Conservation (phyloP, 2,888 invertebrate species). For the Tolmerus cingulatus region DNA sequence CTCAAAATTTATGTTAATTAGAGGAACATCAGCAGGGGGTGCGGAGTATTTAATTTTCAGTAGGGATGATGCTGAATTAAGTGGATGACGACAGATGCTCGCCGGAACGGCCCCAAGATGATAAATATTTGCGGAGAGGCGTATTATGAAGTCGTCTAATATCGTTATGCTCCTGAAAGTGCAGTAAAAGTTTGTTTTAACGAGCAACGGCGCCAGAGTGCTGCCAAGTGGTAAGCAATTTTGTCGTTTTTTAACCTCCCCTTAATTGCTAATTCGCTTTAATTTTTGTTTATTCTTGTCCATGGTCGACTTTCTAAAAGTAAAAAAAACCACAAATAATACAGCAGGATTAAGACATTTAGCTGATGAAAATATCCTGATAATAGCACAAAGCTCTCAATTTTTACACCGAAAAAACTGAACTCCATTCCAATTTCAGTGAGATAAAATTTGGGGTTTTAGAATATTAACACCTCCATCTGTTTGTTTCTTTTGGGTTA, state of each 20-base stretch:
- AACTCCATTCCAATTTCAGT: too few species aligned
- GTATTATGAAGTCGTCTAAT: not conserved
- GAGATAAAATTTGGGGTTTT: too few species aligned
- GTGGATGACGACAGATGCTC: not conserved
- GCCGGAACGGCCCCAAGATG: not conserved
- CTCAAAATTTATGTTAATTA: not conserved
- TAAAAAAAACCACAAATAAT: not conserved
- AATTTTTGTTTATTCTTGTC: not conserved
- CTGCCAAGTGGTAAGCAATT: not conserved
- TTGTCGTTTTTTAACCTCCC: not conserved
- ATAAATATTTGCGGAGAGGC: not conserved
- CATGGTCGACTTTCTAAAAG: not conserved
- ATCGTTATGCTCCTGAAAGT: not conserved
- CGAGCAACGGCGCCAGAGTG: not conserved
- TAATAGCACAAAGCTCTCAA: not conserved
- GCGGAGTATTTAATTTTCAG: not conserved
- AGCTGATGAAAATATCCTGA: not conserved
- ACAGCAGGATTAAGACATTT: not conserved
- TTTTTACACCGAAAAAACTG: too few species aligned
- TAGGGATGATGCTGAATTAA: not conserved
- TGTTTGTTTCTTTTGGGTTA: too few species aligned
- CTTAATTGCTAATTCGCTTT: not conserved
- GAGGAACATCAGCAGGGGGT: not conserved
- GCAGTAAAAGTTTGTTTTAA: not conserved
- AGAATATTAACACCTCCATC: too few species aligned